These are phyloP conservation scores for Beris morrisii DNA, from an alignment of 2,888 invertebrate genomes.

Conservation along the genomic window DNA sequence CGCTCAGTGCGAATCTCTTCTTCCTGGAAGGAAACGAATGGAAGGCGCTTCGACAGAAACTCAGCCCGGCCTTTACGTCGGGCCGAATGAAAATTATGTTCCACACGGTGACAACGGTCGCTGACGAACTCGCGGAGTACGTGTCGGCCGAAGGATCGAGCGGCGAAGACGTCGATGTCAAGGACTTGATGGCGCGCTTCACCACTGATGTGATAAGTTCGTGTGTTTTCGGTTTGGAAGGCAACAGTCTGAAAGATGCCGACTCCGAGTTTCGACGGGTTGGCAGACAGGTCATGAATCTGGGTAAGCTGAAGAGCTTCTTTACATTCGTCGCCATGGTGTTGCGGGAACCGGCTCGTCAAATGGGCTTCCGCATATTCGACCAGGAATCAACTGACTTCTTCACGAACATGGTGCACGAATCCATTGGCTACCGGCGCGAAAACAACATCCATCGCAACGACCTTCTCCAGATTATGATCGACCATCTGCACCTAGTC, in stretches of 20 bases:
- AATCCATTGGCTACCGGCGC: slow-evolving; percentile 37
- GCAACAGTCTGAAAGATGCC: slow-evolving; percentile 47
- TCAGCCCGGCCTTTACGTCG: slow-evolving; percentile 39
- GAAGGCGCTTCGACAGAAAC: slow-evolving; percentile 36
- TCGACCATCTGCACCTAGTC: slow-evolving; percentile 36
- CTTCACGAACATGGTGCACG: slow-evolving; percentile 35
- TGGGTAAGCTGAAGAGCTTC: slow-evolving; percentile 25
- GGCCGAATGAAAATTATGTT: slow-evolving; percentile 41
- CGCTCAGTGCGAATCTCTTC: slow-evolving; percentile 39
- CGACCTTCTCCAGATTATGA: slow-evolving; percentile 40
- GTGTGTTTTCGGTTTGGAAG: slow-evolving; percentile 52
- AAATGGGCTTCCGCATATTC: slow-evolving; percentile 31
- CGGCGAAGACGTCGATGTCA: slow-evolving; percentile 35
- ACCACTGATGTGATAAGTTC: slow-evolving; percentile 43
- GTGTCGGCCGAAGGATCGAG: slow-evolving; percentile 13
- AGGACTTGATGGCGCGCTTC: slow-evolving; percentile 37
- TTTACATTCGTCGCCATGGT: slow-evolving; percentile 26
- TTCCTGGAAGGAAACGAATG: slow-evolving; percentile 39
- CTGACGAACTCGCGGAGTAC: slow-evolving; percentile 32
- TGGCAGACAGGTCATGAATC: slow-evolving; percentile 35
- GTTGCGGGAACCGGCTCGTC: slow-evolving; percentile 6
- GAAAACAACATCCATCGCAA: slow-evolving; percentile 39
- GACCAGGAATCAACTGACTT: slow-evolving; percentile 31
- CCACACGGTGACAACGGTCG: slow-evolving; percentile 36
- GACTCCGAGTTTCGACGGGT: slow-evolving; percentile 45